phyloP scores from a whole-genome alignment of 1,140 invertebrate species.

The Drosophila pruinosa region DNA sequence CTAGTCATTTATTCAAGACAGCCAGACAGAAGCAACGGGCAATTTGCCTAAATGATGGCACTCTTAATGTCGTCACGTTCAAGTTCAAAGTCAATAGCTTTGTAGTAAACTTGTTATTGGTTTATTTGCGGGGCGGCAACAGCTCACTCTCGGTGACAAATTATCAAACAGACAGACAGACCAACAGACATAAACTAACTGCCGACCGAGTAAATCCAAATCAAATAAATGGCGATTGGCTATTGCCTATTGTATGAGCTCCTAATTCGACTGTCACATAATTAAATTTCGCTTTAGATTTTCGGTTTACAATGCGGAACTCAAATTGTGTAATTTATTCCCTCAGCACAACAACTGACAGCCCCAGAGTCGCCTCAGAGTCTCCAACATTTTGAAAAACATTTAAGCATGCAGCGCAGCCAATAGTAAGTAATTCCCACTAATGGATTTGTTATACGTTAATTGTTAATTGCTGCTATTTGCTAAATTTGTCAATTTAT shows the following conservation, averaged over 20 bases:
- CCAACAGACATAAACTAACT: too few relatives aligned
- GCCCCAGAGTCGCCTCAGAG: neutral
- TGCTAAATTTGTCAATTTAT: constrained; percentile 18
- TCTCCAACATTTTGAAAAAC: too few relatives aligned
- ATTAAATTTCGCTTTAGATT: constrained; percentile 15
- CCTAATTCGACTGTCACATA: constrained; percentile 12
- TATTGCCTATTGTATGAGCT: neutral
- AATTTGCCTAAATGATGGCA: constrained; percentile 6
- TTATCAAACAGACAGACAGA: neutral
- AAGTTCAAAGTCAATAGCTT: constrained; percentile 35
- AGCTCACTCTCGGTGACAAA: neutral
- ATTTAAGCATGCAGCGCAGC: too few relatives aligned
- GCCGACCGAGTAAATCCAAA: constrained; percentile 3
- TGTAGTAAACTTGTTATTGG: constrained; percentile 9
- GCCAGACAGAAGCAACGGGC: neutral
- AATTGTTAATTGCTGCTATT: constrained; percentile 16
- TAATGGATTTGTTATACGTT: constrained; percentile 24
- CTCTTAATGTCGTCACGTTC: constrained; percentile 10
- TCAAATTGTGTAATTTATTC: constrained; percentile 31
- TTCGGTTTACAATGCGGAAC: constrained; percentile 32
- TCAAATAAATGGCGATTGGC: neutral
- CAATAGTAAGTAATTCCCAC: neutral
- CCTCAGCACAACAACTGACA: neutral
- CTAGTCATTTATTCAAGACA: neutral
- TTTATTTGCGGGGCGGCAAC: neutral